These are phyloP conservation scores for Habroteleia sp. DNA, from an alignment of 2,888 invertebrate species.

Conservation along the genomic window DNA sequence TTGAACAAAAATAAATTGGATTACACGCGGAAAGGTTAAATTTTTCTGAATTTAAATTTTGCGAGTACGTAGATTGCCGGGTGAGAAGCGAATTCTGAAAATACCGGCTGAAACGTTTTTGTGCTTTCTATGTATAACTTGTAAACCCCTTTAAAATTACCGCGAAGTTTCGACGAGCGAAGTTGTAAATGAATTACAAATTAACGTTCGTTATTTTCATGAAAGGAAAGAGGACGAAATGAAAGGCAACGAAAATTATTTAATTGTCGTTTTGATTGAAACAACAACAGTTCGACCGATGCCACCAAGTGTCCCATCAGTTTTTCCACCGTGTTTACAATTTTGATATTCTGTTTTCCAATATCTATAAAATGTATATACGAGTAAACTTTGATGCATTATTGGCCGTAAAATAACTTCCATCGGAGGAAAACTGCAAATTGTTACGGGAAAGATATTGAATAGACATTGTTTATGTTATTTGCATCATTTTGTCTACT, in stretches of 20 bases:
- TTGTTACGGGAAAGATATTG: slow-evolving; percentile 30
- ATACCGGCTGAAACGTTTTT: slow-evolving; percentile 45
- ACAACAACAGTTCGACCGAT: background rate
- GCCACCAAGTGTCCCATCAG: background rate
- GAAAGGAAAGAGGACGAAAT: background rate
- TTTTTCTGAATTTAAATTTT: slow-evolving; percentile 3
- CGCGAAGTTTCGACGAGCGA: slow-evolving; percentile 29
- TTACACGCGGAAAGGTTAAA: too few species aligned
- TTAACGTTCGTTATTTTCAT: slow-evolving; percentile 9
- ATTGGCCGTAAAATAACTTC: slow-evolving; percentile 35
- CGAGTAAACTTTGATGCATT: slow-evolving; percentile 20
- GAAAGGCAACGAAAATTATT: background rate
- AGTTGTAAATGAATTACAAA: slow-evolving; percentile 38
- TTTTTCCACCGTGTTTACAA: background rate
- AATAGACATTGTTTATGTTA: too few species aligned
- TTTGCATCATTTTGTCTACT: too few species aligned
- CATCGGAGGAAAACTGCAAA: slow-evolving; percentile 34
- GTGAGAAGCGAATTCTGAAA: slow-evolving; percentile 23
- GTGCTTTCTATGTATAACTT: slow-evolving; percentile 16
- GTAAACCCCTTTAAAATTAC: slow-evolving; percentile 27
- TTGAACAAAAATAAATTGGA: too few species aligned
- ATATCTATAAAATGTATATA: slow-evolving; percentile 26
- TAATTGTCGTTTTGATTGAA: slow-evolving; percentile 8
- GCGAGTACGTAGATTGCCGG: slow-evolving; percentile 13
- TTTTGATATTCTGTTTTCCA: slow-evolving; percentile 8